Evolutionary conservation across 2,113 vertebrate species (phyloP).

Genomic region (Phyllostomus hastatus): DNA sequence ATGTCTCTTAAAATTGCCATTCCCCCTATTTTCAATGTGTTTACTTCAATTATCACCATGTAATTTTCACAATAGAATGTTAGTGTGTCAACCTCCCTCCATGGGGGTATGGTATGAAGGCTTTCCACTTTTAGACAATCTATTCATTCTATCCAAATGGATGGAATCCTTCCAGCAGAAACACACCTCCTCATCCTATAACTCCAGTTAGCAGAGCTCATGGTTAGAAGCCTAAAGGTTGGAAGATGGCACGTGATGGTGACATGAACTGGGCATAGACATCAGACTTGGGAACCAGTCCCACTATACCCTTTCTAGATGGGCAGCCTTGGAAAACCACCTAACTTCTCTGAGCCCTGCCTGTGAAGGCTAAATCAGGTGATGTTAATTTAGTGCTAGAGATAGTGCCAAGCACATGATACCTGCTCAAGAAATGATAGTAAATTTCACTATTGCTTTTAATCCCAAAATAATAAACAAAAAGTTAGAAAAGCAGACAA

Average conservation of each 20-base stretch:
- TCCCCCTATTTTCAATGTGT: not conserved
- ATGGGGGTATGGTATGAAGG: not conserved
- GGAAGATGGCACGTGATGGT: not conserved
- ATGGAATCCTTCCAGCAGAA: not conserved
- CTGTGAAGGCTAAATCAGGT: not conserved
- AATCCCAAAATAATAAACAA: not conserved
- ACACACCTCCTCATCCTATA: not conserved
- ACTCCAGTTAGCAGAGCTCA: not conserved
- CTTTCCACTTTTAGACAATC: not conserved
- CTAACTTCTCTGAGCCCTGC: not conserved
- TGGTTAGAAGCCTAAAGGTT: not conserved
- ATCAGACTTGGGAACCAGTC: not conserved
- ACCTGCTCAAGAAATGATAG: not conserved
- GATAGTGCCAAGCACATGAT: not conserved
- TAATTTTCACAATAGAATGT: not conserved
- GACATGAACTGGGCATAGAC: not conserved
- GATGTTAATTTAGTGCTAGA: not conserved
- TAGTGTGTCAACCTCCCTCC: not conserved
- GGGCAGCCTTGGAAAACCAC: not conserved
- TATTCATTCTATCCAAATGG: not conserved
- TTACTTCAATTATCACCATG: not conserved
- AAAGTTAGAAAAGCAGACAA: not conserved
- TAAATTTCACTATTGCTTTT: not conserved
- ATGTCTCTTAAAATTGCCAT: not conserved
- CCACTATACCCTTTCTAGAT: not conserved